Percentiles rank a stretch among this genome's conserved stretches.
Conservation (phyloP, 2,888 invertebrate genomes). For the Crossocerus cetratus region DNA sequence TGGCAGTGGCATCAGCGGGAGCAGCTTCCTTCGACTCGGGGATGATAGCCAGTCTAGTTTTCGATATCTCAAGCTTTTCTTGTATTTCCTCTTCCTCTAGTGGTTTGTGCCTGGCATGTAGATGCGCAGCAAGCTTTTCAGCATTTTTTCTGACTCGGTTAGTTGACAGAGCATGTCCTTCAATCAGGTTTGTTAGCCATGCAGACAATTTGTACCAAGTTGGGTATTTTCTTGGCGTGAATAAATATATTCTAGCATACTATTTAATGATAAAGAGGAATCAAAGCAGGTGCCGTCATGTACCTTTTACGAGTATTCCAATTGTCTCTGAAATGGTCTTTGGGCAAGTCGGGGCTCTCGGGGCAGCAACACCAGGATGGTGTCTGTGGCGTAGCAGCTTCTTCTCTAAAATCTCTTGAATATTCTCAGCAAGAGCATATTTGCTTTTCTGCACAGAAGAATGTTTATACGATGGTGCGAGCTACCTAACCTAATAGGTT, state of each 20-base stretch:
- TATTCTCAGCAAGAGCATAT: conserved; percentile 68
- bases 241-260: neutral
- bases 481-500: too few species aligned
- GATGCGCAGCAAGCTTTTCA: conserved; percentile 79
- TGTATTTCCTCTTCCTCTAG: conserved; percentile 80
- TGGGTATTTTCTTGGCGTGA: neutral
- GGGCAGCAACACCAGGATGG: conserved; percentile 85
- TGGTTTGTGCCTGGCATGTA: conserved; percentile 82
- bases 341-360: conserved; percentile 80
- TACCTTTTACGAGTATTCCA: conserved; percentile 78
- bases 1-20: neutral
- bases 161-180: conserved; percentile 67
- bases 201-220: neutral
- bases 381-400: conserved; percentile 81
- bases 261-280: neutral
- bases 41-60: conserved; percentile 26
- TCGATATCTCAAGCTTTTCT: conserved; percentile 72
- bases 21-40: neutral
- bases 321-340: conserved; percentile 79
- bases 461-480: too few species aligned
- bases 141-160: conserved; percentile 79
- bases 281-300: conserved; percentile 75
- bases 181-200: neutral
- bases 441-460: neutral
- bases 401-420: conserved; percentile 78